A percentile compares a stretch with the other conserved stretches of the same genome.
Evolutionary conservation across 1,140 invertebrate species (phyloP).

Genomic region (Dryas iulia): DNA sequence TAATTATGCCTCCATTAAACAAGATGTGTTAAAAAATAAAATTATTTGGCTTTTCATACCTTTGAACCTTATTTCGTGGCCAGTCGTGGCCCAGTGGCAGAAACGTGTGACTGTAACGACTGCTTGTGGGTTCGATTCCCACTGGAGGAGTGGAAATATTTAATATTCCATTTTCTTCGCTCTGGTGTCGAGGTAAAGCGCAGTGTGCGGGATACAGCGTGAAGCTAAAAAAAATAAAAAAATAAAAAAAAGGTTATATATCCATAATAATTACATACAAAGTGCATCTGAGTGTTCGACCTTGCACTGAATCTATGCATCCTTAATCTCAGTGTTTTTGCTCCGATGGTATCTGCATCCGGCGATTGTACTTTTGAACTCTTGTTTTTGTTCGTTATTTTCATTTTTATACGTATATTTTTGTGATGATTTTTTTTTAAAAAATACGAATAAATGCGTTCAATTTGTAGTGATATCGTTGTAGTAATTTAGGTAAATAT

Average conservation of each 20-base stretch:
- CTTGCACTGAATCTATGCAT: slow-evolving; percentile 35
- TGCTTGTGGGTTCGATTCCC: too few relatives aligned
- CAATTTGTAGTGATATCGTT: too few relatives aligned
- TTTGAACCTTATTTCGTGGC: too few relatives aligned
- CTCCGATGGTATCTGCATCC: slow-evolving; percentile 21
- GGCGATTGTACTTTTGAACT: slow-evolving; percentile 20
- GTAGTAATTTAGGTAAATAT: too few relatives aligned
- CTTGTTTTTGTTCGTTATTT: slow-evolving; percentile 10
- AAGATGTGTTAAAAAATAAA: neutral
- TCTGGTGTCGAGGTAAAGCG: too few relatives aligned
- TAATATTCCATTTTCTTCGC: too few relatives aligned
- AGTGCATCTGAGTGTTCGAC: slow-evolving; percentile 7
- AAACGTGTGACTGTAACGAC: too few relatives aligned
- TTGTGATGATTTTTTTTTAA: neutral
- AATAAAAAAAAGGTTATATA: neutral
- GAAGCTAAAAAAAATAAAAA: too few relatives aligned
- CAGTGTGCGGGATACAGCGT: neutral
- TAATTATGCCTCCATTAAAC: neutral
- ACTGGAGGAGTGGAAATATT: neutral
- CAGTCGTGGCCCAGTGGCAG: too few relatives aligned
- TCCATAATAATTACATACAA: neutral
- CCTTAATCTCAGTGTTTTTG: slow-evolving; percentile 28
- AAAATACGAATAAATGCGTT: neutral
- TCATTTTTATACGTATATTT: slow-evolving; percentile 8
- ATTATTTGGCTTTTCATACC: neutral